Evolutionary conservation across 2,888 invertebrate species (phyloP).

Genomic region (Drosophila prolongata): DNA sequence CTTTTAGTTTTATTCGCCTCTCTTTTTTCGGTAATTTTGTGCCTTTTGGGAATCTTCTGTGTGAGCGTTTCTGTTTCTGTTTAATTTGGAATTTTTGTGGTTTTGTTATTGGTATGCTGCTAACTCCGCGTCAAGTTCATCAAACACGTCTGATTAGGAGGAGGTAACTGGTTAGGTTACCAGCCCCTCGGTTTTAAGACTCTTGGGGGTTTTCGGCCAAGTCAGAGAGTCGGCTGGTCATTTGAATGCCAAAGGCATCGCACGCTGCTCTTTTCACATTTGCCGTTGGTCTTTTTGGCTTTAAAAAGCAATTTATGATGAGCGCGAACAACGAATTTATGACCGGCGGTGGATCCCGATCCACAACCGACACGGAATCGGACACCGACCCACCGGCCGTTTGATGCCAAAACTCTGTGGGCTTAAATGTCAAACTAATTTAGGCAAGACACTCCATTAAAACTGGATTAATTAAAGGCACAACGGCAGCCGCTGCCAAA

Average conservation of each 20-base stretch:
- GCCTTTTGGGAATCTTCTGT: conserved; percentile 16
- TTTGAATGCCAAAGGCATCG: conserved; percentile 77
- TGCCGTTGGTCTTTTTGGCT: conserved; percentile 45
- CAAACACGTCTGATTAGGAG: conserved; percentile 65
- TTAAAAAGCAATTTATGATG: conserved; percentile 74
- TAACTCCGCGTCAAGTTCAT: conserved; percentile 73
- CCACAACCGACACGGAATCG: conserved; percentile 17
- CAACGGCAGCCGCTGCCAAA: conserved; percentile 47
- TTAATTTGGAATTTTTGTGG: conserved; percentile 23
- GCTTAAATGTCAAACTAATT: conserved; percentile 77
- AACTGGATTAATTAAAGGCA: conserved; percentile 76
- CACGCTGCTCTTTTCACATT: conserved; percentile 59
- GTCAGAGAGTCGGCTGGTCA: conserved; percentile 48
- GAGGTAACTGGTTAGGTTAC: conserved; percentile 48
- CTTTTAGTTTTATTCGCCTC: conserved; percentile 63
- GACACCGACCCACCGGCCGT: conserved; percentile 29
- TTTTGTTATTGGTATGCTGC: conserved; percentile 46
- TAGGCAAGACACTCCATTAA: conserved; percentile 68
- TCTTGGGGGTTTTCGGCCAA: conserved; percentile 23
- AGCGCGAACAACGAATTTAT: conserved; percentile 72
- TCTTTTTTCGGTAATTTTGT: conserved; percentile 20
- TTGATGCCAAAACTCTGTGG: conserved; percentile 55
- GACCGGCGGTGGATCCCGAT: conserved; percentile 32
- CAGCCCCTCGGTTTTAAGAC: conserved; percentile 7
- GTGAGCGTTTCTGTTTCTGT: conserved; percentile 25